These are phyloP conservation scores for Prietella phreatophila DNA, from an alignment of 2,113 vertebrate species.

Conservation along the genomic window DNA sequence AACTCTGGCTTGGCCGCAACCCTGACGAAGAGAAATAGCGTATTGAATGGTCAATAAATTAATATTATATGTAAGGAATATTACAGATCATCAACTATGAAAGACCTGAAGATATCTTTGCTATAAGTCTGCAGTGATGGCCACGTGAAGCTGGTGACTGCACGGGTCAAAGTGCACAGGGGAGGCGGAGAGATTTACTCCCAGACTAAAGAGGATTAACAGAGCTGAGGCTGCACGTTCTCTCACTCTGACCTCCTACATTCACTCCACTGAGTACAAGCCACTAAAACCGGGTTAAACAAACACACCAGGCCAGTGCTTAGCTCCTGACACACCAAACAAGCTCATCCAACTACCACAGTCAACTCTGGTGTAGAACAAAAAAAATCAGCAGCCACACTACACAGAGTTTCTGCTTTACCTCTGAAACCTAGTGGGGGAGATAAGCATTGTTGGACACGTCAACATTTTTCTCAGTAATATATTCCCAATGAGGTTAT, in stretches of 20 bases:
- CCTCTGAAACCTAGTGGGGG: not conserved
- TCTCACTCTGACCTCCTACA: constrained; percentile 12
- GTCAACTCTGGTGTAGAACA: not conserved
- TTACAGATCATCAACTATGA: not conserved
- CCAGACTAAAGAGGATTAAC: constrained; percentile 25
- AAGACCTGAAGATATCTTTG: not conserved
- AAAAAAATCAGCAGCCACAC: not conserved
- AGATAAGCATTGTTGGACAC: no score
- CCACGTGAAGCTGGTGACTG: not conserved
- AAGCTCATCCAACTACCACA: not conserved
- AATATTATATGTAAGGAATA: not conserved
- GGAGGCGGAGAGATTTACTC: not conserved
- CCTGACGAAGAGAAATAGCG: not conserved
- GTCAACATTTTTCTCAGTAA: no score
- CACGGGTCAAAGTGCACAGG: not conserved
- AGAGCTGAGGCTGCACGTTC: constrained; percentile 14
- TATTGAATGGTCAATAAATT: not conserved
- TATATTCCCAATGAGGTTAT: no score
- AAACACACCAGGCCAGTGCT: constrained; percentile 5
- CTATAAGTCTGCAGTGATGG: not conserved
- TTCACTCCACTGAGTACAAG: constrained; percentile 9
- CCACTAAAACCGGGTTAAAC: constrained; percentile 3
- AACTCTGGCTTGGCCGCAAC: not conserved
- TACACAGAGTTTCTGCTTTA: not conserved
- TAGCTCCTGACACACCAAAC: not conserved